Evolutionary conservation across 2,113 vertebrate species (phyloP), one percentile per base, ranked within the genome.

Genomic region (Eonycteris spelaea): DNA sequence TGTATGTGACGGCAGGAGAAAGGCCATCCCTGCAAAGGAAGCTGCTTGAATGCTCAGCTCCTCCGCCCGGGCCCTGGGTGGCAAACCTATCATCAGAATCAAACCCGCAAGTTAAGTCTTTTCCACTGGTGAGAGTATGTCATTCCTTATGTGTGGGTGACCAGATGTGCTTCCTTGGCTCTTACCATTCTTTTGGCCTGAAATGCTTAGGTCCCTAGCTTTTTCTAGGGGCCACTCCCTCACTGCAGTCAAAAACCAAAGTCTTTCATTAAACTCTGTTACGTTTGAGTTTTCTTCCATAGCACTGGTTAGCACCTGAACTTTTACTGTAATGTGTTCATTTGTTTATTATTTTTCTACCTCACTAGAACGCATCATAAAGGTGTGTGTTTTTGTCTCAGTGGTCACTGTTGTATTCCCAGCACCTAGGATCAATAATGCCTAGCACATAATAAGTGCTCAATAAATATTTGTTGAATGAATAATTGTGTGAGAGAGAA

Each of bases 381-480:
- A 57, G 51, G 5, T 30, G 9, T 18, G 18, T 51, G 45, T 19
- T 96, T 70, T 85, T 91, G 28, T 65, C 78, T 86, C 87, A 33
- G 0, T n/a, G 48, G 77, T 61, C 40, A 35, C 51, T 67, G 28
- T 38, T 30, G 0, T 53, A 61, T 24, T 48, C 16, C 26, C 45
- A 7, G 28, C 10, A 91, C 45, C 45, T 70, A 55, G 30, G 55
- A 71, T 75, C 71, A 71, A 59, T 57, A 33, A 91, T 45, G 6
- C 26, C 67, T 57, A 57, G 40, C 8, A 45, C 22, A 28, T 55
- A 59, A n/a, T 5, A 86, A 75, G 12, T 59, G 30, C 40, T 94
- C 19, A 57, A 28, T 88, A 70, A 92, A 45, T 71, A 70, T 33
- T 33, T 59, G 59, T 45, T 59, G 45, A 35, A 65, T 71, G 38